These are phyloP conservation scores for Latrodectus hesperus DNA, from an alignment of 2,888 invertebrate genomes.

Conservation along the genomic window DNA sequence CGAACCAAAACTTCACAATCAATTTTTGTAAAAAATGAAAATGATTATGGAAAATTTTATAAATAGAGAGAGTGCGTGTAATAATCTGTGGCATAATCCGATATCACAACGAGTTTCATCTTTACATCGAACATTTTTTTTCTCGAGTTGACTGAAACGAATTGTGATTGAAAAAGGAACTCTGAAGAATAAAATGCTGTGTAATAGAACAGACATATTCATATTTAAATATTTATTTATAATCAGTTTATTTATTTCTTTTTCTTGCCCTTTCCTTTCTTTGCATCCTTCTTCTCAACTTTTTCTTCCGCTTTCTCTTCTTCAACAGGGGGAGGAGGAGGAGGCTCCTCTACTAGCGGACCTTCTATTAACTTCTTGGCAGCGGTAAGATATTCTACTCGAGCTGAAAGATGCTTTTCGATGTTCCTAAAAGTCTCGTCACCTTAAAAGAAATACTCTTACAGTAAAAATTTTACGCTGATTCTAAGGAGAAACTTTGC, in stretches of 20 bases:
- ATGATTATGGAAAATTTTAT: too few relatives aligned
- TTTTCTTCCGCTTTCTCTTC: not conserved
- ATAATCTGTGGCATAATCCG: too few relatives aligned
- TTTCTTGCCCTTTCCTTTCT: not conserved
- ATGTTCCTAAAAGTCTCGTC: slow-evolving; percentile 19
- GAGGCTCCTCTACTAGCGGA: slow-evolving; percentile 28
- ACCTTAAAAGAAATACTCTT: not conserved
- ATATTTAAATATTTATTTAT: not conserved
- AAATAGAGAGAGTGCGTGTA: too few relatives aligned
- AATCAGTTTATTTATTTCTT: not conserved
- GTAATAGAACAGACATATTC: too few relatives aligned
- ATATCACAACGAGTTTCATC: too few relatives aligned
- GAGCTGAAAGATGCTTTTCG: slow-evolving; percentile 13
- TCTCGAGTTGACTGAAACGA: too few relatives aligned
- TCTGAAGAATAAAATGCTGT: too few relatives aligned
- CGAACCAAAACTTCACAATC: too few relatives aligned
- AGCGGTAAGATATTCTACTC: slow-evolving; percentile 14
- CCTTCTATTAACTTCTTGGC: slow-evolving; percentile 27
- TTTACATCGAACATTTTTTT: too few relatives aligned
- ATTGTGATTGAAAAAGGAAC: too few relatives aligned
- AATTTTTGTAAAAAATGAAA: too few relatives aligned
- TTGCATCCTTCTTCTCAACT: not conserved
- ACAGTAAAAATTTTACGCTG: not conserved
- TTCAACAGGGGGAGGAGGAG: slow-evolving; percentile 7
- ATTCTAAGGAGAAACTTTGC: not conserved